Base-by-base conservation (phyloP, 2,113 vertebrate genomes). In the Vulpes vulpes region DNA sequence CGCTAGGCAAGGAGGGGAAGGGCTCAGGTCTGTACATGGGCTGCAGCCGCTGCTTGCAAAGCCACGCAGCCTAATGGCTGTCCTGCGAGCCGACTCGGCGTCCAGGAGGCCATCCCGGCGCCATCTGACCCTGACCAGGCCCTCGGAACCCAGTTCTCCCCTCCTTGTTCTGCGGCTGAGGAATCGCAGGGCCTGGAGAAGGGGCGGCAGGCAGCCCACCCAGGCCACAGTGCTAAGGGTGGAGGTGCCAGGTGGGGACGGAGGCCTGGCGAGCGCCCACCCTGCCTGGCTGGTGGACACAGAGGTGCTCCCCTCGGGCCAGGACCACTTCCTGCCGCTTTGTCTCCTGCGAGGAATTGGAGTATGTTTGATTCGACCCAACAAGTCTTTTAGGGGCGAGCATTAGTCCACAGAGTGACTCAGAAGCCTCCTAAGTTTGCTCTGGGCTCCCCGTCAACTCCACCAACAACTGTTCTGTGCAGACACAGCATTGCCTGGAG, bases 1-100 rank as follows among this genome's bases (percentile, higher is more conserved):
- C 25, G 0, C 57, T 25, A 14, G 60, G 91, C 51, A 43, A 1
- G 2, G 23, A 49, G 62, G 1, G 27, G 76, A 90, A 91, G 25
- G 62, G 35, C 25, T 19, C 0, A 3, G 15, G 0, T 17, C 15
- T 0, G 16, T 7, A 0, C 0, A 3, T 7, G n/a, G 5, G 35
- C 57, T 1, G 0, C 3, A 1, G 30, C 19, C 1, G 43, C 43
- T 43, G 6, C 7, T 12, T 8, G 14, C 5, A 16, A 35, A 53
- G 59, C 23, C 5, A 32, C 1, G 0, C 20, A 4, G 14, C 73
- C 79, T 10, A 11, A 12, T 1, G 19, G 43, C 83, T 0, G 2
- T 22, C 55, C 65, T 16, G 0, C 2, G 55, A 23, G 65, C 1
- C 2, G 27, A 2, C 22, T n/a, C 8, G 1, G 32, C 0, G 17